Percentiles rank a stretch among this genome's conserved stretches.
phyloP scores from a whole-genome alignment of 2,113 vertebrate species.

The Barnardius zonarius region DNA sequence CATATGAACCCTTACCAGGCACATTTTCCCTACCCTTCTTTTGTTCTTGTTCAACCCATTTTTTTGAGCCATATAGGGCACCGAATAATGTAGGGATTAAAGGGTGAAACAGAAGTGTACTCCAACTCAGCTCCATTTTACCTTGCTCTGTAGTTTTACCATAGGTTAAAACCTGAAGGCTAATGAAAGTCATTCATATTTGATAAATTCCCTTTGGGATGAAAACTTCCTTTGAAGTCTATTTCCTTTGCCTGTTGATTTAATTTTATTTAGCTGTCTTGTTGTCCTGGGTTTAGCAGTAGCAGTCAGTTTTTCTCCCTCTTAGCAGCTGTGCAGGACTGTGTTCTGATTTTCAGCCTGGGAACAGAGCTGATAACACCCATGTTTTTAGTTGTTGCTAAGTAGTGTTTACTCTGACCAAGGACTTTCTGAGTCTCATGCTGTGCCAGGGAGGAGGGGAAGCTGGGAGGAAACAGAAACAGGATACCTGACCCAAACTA shows the following conservation, averaged over 20 bases:
- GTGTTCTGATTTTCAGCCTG: too few species aligned
- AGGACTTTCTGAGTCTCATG: too few species aligned
- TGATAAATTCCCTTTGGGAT: not conserved
- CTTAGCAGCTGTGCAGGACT: too few species aligned
- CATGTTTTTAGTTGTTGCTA: too few species aligned
- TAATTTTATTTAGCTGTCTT: not conserved
- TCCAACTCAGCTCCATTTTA: not conserved
- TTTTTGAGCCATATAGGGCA: not conserved
- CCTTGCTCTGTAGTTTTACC: not conserved
- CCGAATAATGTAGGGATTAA: not conserved
- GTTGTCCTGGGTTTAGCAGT: too few species aligned
- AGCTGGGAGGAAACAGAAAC: too few species aligned
- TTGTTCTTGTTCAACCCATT: not conserved
- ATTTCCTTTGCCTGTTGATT: not conserved
- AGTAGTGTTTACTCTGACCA: too few species aligned
- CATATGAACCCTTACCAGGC: not conserved
- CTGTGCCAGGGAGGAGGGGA: too few species aligned
- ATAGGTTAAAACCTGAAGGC: not conserved
- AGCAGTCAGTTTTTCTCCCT: too few species aligned
- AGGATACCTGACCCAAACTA: too few species aligned
- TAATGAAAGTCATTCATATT: not conserved
- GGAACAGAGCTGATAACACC: too few species aligned
- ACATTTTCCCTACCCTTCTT: not conserved
- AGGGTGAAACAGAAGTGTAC: not conserved
- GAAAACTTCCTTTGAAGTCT: not conserved